Conservation (phyloP, 2,113 vertebrate species). For the Macaca mulatta region DNA sequence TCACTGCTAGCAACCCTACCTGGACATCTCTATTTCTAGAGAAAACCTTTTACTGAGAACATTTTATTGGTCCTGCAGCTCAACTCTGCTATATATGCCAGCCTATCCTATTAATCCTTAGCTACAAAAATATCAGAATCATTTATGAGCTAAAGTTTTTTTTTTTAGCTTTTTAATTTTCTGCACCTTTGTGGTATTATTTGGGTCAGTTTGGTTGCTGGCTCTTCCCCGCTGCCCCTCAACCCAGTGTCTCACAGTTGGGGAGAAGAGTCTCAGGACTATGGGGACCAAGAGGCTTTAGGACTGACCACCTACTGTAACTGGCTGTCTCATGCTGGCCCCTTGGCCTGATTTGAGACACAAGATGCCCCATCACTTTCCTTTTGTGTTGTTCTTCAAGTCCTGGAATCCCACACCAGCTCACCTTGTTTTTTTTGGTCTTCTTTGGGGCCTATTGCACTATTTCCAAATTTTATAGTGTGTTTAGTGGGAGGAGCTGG, state of each 20-base stretch:
- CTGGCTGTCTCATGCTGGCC: background rate
- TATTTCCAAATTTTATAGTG: background rate
- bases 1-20: slow-evolving; percentile 26
- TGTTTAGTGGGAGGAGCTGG: background rate
- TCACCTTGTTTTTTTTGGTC: background rate
- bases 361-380: background rate
- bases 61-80: slow-evolving; percentile 43
- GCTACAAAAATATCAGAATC: slow-evolving; percentile 28
- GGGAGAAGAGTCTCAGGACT: background rate
- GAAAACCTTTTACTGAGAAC: slow-evolving; percentile 33
- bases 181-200: background rate
- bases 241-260: background rate
- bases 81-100: background rate
- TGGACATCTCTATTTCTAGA: slow-evolving; percentile 48
- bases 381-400: background rate
- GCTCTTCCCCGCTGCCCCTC: no score
- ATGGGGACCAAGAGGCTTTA: background rate
- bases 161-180: slow-evolving; percentile 20
- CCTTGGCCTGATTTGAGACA: background rate
- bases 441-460: background rate
- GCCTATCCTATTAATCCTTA: slow-evolving; percentile 3
- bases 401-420: background rate
- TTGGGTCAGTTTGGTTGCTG: background rate
- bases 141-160: slow-evolving; percentile 9
- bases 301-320: background rate